Conservation (phyloP, 2,888 invertebrate genomes). For the Idaea straminata region DNA sequence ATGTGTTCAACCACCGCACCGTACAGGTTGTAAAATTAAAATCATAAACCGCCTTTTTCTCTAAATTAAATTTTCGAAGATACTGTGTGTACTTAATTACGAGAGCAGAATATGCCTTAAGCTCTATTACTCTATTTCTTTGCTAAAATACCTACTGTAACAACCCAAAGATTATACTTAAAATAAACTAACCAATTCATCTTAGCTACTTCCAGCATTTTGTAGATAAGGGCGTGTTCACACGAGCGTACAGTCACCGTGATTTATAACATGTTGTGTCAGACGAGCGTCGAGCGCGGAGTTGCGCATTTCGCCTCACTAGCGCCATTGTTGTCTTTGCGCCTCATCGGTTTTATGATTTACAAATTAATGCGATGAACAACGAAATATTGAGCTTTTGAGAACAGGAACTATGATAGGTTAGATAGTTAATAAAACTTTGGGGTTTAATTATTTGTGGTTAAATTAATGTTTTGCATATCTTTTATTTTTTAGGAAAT, state of each 20-base stretch:
- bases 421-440: slow-evolving; percentile 28
- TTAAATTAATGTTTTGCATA: background rate
- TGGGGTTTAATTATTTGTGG: slow-evolving; percentile 4
- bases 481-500: background rate
- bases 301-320: slow-evolving; percentile 50
- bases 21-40: too few relatives aligned
- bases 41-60: too few relatives aligned
- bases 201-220: slow-evolving; percentile 23
- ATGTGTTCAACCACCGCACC: too few relatives aligned
- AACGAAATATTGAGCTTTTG: slow-evolving; percentile 54
- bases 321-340: slow-evolving; percentile 44
- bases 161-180: background rate
- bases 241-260: slow-evolving; percentile 57
- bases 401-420: slow-evolving; percentile 32
- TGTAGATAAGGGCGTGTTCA: slow-evolving; percentile 45
- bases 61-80: too few relatives aligned
- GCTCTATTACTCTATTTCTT: too few relatives aligned
- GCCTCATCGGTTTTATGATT: slow-evolving; percentile 67
- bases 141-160: background rate
- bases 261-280: slow-evolving; percentile 60
- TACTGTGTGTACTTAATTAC: too few relatives aligned
- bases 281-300: slow-evolving; percentile 43
- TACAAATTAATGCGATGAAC: slow-evolving; percentile 62
- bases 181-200: slow-evolving; percentile 1
- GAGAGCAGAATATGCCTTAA: too few relatives aligned